Base-by-base conservation (phyloP, 2,888 invertebrate species). In the Cheilosia urbana region DNA sequence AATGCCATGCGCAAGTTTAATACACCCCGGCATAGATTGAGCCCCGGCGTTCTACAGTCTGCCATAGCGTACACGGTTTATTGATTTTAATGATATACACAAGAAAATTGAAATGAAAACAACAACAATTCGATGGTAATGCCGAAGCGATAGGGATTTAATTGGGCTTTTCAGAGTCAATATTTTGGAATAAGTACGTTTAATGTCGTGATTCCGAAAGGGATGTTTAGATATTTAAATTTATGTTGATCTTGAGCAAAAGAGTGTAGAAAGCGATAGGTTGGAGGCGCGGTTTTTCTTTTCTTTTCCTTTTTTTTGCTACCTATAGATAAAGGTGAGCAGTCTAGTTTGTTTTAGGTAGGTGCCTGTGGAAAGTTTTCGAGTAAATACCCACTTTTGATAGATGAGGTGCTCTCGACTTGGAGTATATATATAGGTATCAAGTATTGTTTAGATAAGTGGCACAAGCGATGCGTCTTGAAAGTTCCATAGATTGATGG, bases 161-260 rank as follows among this genome's bases (percentile, higher is more conserved):
- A 84, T 84, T 80, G 80, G 80, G 80, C 80, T 76, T 84, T 80
- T 84, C 69, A 66, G 69, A 84, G 84, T 84, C 84, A 84, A 84
- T 80, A 80, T 80, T 80, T 84, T 80, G 71, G 80, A 80, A 84
- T 79, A 84, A 84, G 80, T 84, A 80, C 83, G 73, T 84, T 84
- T 84, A 75, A 15, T 53, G 80, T 73, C 69, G 79, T 84, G 83
- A 84, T 84, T 84, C 55, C 47, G 47, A 45, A 75, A 68, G 79
- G 63, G 58, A 82, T 80, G 83, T 84, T 84, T 84, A 75, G 83
- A 84, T 80, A 80, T 80, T 84, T 84, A 84, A 84, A 79, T 80
- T 79, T 75, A 27, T 69, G 75, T 84, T 80, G 79, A 69, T 84
- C 73, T 65, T 83, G 53, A 42, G 73, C 9, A 60, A 60, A 40